phyloP scores from a whole-genome alignment of 2,113 vertebrate genomes.

The Pygathrix nemaeus region DNA sequence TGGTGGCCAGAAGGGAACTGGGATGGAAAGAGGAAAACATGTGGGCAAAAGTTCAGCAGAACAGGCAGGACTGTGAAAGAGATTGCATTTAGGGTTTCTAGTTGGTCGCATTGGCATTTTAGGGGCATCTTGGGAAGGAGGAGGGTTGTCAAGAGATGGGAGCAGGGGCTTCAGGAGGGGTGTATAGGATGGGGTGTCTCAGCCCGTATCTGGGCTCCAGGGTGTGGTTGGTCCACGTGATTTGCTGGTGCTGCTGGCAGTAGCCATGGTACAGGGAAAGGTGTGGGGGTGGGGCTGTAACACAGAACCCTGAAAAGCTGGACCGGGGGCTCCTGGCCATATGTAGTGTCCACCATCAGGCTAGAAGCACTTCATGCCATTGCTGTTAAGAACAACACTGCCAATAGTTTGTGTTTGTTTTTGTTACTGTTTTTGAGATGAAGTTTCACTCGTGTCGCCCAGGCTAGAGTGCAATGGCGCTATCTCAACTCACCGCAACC shows the following conservation, averaged over 20 bases:
- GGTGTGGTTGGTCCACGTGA: not conserved
- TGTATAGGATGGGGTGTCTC: not conserved
- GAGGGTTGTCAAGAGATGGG: not conserved
- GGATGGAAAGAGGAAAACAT: not conserved
- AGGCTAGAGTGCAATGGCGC: no score
- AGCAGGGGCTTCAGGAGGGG: not conserved
- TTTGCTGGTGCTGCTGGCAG: no score
- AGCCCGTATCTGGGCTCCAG: not conserved
- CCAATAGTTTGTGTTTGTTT: no score
- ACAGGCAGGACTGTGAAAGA: not conserved
- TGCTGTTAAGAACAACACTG: not conserved
- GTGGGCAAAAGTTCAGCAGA: not conserved
- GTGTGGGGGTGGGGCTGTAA: not conserved
- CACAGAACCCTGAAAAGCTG: not conserved
- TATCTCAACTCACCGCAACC: no score
- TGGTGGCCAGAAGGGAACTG: not conserved
- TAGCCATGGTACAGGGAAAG: rapidly evolving
- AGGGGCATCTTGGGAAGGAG: not conserved
- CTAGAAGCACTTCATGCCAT: not conserved
- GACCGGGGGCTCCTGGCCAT: not conserved
- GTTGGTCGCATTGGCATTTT: not conserved
- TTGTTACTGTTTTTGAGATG: no score
- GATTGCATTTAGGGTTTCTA: not conserved
- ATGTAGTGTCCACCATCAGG: not conserved
- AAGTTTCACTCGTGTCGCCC: no score